Evolutionary conservation across 2,888 invertebrate species (phyloP).

Genomic region (Hedya salicella): DNA sequence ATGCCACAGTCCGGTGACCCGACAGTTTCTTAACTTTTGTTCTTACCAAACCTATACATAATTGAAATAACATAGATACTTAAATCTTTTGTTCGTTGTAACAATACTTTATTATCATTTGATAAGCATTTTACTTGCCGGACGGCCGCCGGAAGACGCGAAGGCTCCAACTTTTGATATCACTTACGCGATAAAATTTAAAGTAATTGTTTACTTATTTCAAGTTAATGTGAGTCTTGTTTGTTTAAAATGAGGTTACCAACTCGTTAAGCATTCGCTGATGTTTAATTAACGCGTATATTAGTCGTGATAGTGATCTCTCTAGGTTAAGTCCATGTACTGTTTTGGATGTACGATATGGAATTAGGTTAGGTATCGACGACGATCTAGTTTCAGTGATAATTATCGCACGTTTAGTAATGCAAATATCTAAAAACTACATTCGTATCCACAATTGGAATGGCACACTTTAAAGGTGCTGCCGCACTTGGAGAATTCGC

Average conservation of each 20-base stretch:
- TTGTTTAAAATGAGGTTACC: constrained; percentile 62
- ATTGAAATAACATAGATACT: constrained; percentile 39
- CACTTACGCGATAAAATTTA: constrained; percentile 39
- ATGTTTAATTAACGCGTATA: constrained; percentile 63
- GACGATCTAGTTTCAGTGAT: constrained; percentile 14
- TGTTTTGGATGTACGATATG: constrained; percentile 53
- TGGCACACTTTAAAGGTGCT: too few relatives aligned
- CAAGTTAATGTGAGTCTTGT: constrained; percentile 55
- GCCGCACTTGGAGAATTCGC: too few relatives aligned
- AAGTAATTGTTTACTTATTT: constrained; percentile 38
- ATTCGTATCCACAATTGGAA: too few relatives aligned
- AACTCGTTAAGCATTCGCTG: constrained; percentile 59
- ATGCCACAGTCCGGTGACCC: constrained; percentile 19
- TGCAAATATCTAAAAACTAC: background rate
- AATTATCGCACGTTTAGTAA: background rate
- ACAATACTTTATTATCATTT: constrained; percentile 50
- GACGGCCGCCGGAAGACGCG: constrained; percentile 56
- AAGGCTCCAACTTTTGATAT: constrained; percentile 51
- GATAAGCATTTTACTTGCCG: constrained; percentile 54
- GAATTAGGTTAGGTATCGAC: constrained; percentile 47
- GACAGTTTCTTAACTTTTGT: constrained; percentile 19
- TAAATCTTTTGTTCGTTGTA: constrained; percentile 48
- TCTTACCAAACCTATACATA: constrained; percentile 13
- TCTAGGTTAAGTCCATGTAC: constrained; percentile 76
- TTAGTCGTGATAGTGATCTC: constrained; percentile 65